Evolutionary conservation across 2,797 vertebrate genomes (phyloP).

Genomic region (Pantherophis alleghaniensis): DNA sequence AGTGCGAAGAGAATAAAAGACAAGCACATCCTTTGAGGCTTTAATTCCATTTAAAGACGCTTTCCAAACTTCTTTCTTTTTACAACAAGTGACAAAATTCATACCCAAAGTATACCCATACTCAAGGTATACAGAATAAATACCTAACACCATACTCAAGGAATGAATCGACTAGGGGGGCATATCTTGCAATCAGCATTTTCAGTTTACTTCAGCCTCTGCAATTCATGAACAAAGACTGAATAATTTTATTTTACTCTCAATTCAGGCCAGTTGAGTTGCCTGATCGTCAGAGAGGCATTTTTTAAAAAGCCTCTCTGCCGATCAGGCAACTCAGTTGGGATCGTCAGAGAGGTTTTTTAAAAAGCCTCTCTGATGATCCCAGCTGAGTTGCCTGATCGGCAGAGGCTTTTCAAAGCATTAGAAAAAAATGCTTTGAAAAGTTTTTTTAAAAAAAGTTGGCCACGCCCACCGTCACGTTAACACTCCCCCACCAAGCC

Average conservation of each 20-base stretch:
- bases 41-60: neutral
- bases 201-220: neutral
- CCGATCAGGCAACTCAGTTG: too few relatives aligned
- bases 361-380: too few relatives aligned
- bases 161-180: neutral
- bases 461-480: too few relatives aligned
- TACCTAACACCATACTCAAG: neutral
- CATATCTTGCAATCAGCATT: neutral
- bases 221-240: neutral
- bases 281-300: too few relatives aligned
- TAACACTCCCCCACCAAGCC: too few relatives aligned
- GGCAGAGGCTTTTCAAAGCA: too few relatives aligned
- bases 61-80: neutral
- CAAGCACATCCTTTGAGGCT: neutral
- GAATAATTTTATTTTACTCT: neutral
- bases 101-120: neutral
- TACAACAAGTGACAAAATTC: neutral
- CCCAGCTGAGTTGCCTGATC: too few relatives aligned
- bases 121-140: neutral
- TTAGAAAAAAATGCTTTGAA: too few relatives aligned
- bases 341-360: too few relatives aligned
- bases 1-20: neutral
- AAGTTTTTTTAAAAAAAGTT: too few relatives aligned
- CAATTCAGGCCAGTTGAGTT: neutral
- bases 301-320: too few relatives aligned